phyloP scores from a whole-genome alignment of 2,113 vertebrate species.

The Puntigrus tetrazona region DNA sequence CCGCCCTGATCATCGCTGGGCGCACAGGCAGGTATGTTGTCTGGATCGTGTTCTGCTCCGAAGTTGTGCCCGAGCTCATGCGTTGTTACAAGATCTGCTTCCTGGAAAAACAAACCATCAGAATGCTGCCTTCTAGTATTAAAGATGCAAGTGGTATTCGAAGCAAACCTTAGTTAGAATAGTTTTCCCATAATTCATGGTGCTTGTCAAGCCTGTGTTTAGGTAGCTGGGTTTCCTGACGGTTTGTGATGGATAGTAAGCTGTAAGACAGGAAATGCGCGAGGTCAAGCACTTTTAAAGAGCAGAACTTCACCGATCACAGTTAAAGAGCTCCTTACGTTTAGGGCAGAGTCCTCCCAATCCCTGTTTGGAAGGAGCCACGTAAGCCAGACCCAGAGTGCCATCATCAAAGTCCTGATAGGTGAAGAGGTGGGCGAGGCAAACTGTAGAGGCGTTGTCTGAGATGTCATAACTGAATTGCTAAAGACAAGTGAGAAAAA shows the following conservation, averaged over 20 bases:
- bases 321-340: slow-evolving; percentile 74
- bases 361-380: slow-evolving; percentile 88
- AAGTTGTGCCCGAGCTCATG: slow-evolving; percentile 98
- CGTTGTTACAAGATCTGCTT: slow-evolving; percentile 96
- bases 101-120: slow-evolving; percentile 69
- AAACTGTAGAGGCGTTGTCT: slow-evolving; percentile 87
- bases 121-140: neutral
- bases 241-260: slow-evolving; percentile 81
- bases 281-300: neutral
- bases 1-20: slow-evolving; percentile 93
- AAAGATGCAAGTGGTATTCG: neutral
- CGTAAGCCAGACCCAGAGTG: slow-evolving; percentile 92
- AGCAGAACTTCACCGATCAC: neutral
- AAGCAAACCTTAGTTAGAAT: slow-evolving; percentile 93
- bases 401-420: slow-evolving; percentile 99
- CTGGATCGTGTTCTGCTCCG: slow-evolving; percentile 96
- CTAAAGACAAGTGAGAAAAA: slow-evolving; percentile 67
- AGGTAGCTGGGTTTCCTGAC: slow-evolving; percentile 88
- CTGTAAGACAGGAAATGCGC: slow-evolving; percentile 68
- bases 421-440: slow-evolving; percentile 96
- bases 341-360: slow-evolving; percentile 94
- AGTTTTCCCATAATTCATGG: slow-evolving; percentile 98
- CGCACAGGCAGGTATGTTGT: slow-evolving; percentile 85
- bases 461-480: slow-evolving; percentile 98
- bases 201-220: slow-evolving; percentile 98